Conservation (phyloP, 2,113 vertebrate genomes). For the Ginglymostoma cirratum region DNA sequence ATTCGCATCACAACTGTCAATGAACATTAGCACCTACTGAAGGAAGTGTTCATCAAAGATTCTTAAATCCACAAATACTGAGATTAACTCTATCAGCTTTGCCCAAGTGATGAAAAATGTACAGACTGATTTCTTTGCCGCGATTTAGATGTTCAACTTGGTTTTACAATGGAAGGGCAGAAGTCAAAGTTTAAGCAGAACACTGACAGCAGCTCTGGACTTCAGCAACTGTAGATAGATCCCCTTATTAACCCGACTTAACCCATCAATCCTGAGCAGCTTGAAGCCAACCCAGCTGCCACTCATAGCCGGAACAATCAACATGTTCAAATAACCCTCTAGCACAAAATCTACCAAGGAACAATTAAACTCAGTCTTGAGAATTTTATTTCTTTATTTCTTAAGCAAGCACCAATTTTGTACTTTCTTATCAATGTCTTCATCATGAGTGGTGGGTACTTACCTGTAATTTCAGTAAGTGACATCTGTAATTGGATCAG, state of each 20-base stretch:
- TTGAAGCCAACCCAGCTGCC: neutral
- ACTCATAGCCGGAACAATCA: neutral
- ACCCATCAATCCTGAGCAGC: neutral
- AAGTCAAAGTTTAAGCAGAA: neutral
- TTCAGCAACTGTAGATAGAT: neutral
- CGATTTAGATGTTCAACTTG: neutral
- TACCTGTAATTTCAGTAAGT: neutral
- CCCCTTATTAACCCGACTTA: neutral
- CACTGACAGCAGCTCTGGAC: neutral
- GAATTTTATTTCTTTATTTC: neutral
- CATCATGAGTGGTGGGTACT: no score
- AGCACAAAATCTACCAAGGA: neutral
- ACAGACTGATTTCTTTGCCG: neutral
- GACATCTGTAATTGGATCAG: neutral
- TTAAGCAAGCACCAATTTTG: neutral
- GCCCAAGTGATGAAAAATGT: neutral
- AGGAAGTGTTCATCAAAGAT: neutral
- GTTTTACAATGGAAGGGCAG: neutral
- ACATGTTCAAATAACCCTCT: neutral
- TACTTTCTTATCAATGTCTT: neutral
- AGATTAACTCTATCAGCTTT: neutral
- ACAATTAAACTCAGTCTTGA: neutral
- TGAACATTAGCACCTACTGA: neutral
- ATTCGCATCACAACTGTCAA: neutral
- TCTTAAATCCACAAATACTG: neutral